Evolutionary conservation across 2,113 vertebrate species (phyloP).

Genomic region (Anarhynchus alexandrinus): DNA sequence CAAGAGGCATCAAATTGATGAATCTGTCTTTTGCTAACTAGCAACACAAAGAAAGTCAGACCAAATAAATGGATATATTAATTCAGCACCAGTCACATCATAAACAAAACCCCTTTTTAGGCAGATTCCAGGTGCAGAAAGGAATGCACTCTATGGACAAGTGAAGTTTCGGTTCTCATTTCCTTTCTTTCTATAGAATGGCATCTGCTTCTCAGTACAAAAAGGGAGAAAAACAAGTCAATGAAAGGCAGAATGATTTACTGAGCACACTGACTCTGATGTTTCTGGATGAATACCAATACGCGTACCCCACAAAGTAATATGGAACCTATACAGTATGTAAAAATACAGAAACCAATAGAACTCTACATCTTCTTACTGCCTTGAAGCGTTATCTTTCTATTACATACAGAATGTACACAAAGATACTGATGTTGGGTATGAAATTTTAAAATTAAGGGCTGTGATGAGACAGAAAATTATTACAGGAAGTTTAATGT

Average conservation of each 20-base stretch:
- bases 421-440: not conserved
- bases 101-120: not conserved
- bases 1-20: conserved; percentile 2
- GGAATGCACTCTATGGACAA: not conserved
- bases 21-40: not conserved
- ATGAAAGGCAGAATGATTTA: not conserved
- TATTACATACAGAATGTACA: not conserved
- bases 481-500: not conserved
- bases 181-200: not conserved
- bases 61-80: not conserved
- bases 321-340: not conserved
- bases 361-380: not conserved
- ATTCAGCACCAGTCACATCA: not conserved
- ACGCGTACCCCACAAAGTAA: not conserved
- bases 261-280: not conserved
- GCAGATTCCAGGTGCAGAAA: not conserved
- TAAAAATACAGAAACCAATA: not conserved
- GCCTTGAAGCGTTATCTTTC: not conserved
- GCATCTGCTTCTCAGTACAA: not conserved
- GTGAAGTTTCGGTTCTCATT: not conserved
- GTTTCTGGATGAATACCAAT: not conserved
- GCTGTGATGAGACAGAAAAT: not conserved
- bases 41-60: not conserved
- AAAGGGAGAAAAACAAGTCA: not conserved
- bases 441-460: not conserved